phyloP scores from a whole-genome alignment of 35 echinoderm and acorn worm genomes.

The Ophioderma brevispina region DNA sequence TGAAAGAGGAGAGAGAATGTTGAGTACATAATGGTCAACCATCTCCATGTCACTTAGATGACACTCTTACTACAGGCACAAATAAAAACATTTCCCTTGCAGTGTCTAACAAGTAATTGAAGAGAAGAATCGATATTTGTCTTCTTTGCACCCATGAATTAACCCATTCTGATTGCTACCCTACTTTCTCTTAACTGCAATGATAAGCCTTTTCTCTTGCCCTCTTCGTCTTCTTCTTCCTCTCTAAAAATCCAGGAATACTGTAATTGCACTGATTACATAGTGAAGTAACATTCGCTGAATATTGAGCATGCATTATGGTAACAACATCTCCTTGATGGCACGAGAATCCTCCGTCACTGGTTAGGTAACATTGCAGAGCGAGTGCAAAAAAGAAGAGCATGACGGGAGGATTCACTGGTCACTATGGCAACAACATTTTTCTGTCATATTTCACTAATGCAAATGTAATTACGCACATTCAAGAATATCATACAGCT shows the following conservation, averaged over 20 bases:
- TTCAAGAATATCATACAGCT: too few relatives aligned
- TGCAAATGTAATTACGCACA: background rate
- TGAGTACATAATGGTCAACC: too few relatives aligned
- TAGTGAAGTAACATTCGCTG: background rate
- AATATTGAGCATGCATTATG: background rate
- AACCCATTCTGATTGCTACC: background rate
- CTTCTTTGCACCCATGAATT: background rate
- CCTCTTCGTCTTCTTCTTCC: too few relatives aligned
- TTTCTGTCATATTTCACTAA: background rate
- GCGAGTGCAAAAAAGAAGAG: background rate
- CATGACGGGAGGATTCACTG: background rate
- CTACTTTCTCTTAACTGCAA: background rate
- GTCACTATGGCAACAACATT: background rate
- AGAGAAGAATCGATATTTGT: background rate
- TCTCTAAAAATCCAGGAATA: background rate
- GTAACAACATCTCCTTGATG: background rate
- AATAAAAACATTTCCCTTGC: constrained; percentile 2
- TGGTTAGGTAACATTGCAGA: background rate
- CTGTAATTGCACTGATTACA: constrained; percentile 1
- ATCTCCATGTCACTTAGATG: background rate
- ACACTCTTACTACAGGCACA: background rate
- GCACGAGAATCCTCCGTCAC: background rate
- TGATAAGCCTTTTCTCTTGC: too few relatives aligned
- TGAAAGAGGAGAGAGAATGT: too few relatives aligned
- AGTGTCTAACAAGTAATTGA: background rate